These are phyloP conservation scores for Cheilinus undulatus DNA, from an alignment of 2,113 vertebrate species.

Conservation along the genomic window DNA sequence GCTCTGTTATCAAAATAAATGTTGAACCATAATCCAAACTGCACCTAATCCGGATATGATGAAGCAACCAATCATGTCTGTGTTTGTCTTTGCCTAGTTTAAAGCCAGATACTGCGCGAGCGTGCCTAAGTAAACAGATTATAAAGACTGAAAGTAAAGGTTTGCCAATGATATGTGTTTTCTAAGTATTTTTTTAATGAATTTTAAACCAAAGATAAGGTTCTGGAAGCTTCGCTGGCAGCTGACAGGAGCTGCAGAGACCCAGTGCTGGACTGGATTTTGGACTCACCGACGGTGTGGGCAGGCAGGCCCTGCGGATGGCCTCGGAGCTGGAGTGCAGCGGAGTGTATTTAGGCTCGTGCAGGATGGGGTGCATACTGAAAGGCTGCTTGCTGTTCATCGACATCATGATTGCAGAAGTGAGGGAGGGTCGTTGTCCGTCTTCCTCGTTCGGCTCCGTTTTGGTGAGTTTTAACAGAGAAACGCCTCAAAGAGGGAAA, in stretches of 20 bases:
- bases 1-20: too few species aligned
- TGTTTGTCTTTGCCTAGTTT: background rate
- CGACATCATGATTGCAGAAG: slow-evolving; percentile 90
- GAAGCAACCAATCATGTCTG: background rate
- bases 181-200: too few species aligned
- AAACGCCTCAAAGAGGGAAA: slow-evolving; percentile 26
- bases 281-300: slow-evolving; percentile 88
- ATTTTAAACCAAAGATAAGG: too few species aligned
- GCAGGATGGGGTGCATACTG: slow-evolving; percentile 93
- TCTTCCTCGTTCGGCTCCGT: slow-evolving; percentile 71
- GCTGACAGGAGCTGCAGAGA: background rate
- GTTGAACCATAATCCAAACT: too few species aligned
- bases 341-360: slow-evolving; percentile 92
- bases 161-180: too few species aligned
- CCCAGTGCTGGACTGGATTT: background rate
- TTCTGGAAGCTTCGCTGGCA: background rate
- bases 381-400: slow-evolving; percentile 97
- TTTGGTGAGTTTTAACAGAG: slow-evolving; percentile 39
- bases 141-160: too few species aligned
- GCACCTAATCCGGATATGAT: too few species aligned
- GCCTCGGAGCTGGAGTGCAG: slow-evolving; percentile 92
- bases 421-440: slow-evolving; percentile 67
- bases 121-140: too few species aligned
- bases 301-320: slow-evolving; percentile 91
- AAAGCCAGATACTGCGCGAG: too few species aligned